Conservation (phyloP, 2,888 invertebrate species). For the Halocaridina rubra region DNA sequence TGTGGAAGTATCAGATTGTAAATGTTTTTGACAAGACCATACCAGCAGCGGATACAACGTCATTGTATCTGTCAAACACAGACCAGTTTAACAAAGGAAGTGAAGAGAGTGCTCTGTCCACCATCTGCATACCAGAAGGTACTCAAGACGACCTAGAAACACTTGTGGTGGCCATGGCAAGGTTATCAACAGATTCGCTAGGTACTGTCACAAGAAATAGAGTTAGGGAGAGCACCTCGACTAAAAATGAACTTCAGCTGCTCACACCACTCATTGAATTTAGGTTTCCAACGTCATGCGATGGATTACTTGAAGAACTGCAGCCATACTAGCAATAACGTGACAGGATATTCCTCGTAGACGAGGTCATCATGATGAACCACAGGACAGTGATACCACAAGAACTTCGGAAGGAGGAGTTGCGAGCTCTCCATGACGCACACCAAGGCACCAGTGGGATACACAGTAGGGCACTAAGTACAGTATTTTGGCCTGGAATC, state of each 20-base stretch:
- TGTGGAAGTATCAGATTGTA: not conserved
- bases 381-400: not conserved
- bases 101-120: no score
- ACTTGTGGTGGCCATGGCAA: no score
- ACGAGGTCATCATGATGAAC: no score
- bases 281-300: not conserved
- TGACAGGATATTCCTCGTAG: no score
- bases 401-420: not conserved
- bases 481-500: no score
- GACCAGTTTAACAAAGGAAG: not conserved
- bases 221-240: not conserved
- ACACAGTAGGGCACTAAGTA: not conserved
- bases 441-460: not conserved
- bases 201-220: not conserved
- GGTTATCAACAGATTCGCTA: not conserved
- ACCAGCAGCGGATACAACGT: conserved; percentile 12
- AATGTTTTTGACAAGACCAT: not conserved
- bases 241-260: not conserved
- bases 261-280: not conserved
- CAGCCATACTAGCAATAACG: not conserved
- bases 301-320: no score
- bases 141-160: not conserved
- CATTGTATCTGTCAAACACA: not conserved
- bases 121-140: not conserved
- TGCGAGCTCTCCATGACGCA: conserved; percentile 14